Conservation (phyloP, 1,140 invertebrate genomes). For the Tachypleus tridentatus region DNA sequence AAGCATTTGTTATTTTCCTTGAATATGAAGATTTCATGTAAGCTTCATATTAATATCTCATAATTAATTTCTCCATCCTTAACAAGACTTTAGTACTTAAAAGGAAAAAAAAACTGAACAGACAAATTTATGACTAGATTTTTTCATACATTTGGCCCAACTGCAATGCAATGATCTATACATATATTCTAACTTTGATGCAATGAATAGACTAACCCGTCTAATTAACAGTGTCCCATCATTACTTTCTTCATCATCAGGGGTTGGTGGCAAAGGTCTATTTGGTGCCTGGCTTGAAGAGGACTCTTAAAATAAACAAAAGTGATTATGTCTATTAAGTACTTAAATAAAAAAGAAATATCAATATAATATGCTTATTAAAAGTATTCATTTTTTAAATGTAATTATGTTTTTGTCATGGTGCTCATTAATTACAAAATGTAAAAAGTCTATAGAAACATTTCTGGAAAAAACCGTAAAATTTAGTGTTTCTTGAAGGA, state of each 20-base stretch:
- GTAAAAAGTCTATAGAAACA: slow-evolving; percentile 7
- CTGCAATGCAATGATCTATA: no score
- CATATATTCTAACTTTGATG: no score
- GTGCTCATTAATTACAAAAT: background rate
- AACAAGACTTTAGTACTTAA: no score
- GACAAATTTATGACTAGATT: no score
- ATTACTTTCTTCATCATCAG: slow-evolving; percentile 48
- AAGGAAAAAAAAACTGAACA: no score
- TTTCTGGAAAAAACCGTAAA: background rate
- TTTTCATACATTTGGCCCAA: no score
- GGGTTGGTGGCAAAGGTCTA: slow-evolving; percentile 65
- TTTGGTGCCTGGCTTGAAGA: slow-evolving; percentile 23
- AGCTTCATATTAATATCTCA: no score
- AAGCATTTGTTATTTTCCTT: no score
- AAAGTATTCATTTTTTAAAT: background rate
- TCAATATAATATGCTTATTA: background rate
- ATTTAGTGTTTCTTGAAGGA: no score
- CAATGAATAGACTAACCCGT: slow-evolving; percentile 51
- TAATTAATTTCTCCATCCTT: no score
- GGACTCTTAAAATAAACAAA: slow-evolving; percentile 1
- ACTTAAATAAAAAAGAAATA: background rate
- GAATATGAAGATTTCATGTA: no score
- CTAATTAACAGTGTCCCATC: slow-evolving; percentile 80
- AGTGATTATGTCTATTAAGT: background rate
- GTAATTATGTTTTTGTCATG: slow-evolving; percentile 2